Evolutionary conservation across 2,797 vertebrate species (phyloP).

Genomic region (Gallinago solitaria): DNA sequence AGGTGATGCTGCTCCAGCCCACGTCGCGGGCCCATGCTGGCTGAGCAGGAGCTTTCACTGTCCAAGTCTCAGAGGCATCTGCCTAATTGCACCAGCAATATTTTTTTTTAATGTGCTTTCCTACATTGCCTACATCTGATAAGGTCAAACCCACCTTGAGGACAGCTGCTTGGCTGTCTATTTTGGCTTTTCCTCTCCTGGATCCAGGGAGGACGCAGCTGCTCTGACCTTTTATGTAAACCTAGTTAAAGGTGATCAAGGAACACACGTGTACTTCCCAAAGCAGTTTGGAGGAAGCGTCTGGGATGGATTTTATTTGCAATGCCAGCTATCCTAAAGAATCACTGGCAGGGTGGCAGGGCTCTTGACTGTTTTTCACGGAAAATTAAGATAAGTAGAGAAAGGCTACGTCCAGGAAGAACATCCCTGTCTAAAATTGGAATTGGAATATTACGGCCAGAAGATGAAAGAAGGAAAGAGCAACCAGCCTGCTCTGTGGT

Average conservation of each 20-base stretch:
- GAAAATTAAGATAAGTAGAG: neutral
- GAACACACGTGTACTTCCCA: neutral
- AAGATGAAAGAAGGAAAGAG: neutral
- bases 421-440: neutral
- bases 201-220: neutral
- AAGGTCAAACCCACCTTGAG: slow-evolving; percentile 59
- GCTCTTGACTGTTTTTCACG: neutral
- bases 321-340: neutral
- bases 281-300: neutral
- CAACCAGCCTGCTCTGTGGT: neutral
- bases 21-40: fast-evolving
- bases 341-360: fast-evolving
- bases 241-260: neutral
- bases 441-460: neutral
- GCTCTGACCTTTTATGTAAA: slow-evolving; percentile 38
- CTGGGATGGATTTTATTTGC: neutral
- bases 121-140: neutral
- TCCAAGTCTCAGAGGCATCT: neutral
- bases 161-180: neutral
- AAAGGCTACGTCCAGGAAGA: neutral
- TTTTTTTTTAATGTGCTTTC: neutral
- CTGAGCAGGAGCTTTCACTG: neutral
- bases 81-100: neutral
- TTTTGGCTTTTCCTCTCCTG: neutral
- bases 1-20: neutral